These are phyloP conservation scores for Forbesichthys agassizii DNA, from an alignment of 2,113 vertebrate genomes.

Conservation along the genomic window DNA sequence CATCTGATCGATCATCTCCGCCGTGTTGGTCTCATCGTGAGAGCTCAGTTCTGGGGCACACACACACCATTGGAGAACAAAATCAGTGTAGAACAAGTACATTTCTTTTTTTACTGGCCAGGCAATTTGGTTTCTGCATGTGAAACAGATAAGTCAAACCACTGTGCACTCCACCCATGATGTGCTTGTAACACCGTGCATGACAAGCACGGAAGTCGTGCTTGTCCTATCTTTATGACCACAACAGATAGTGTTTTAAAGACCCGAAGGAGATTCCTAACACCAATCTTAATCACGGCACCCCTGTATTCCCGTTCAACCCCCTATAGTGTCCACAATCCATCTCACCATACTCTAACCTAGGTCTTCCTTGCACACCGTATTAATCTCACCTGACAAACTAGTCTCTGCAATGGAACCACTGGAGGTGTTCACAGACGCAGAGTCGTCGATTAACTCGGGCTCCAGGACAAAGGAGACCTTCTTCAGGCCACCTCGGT, in stretches of 20 bases:
- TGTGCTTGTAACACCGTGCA: too few species aligned
- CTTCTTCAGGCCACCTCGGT: conserved; percentile 46
- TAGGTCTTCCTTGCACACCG: neutral
- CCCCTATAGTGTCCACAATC: neutral
- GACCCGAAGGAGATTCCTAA: too few species aligned
- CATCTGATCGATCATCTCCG: conserved; percentile 74
- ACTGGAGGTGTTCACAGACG: conserved; percentile 15
- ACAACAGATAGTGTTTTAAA: neutral
- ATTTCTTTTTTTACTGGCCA: neutral
- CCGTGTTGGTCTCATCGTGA: conserved; percentile 59
- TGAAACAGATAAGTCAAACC: too few species aligned
- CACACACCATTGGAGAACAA: neutral
- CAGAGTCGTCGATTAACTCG: conserved; percentile 42
- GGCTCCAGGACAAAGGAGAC: conserved; percentile 64
- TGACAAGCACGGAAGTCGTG: neutral
- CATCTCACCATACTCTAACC: conserved; percentile 12
- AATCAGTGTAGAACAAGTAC: neutral
- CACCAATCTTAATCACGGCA: neutral
- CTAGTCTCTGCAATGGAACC: conserved; percentile 28
- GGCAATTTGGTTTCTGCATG: too few species aligned
- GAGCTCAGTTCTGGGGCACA: conserved; percentile 47
- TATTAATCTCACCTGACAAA: conserved; percentile 53
- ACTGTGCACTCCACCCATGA: too few species aligned
- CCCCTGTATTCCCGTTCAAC: neutral
- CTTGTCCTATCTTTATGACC: neutral